These are phyloP conservation scores for Stratiolaelaps scimitus DNA, from an alignment of 1,140 invertebrate genomes.

Conservation along the genomic window DNA sequence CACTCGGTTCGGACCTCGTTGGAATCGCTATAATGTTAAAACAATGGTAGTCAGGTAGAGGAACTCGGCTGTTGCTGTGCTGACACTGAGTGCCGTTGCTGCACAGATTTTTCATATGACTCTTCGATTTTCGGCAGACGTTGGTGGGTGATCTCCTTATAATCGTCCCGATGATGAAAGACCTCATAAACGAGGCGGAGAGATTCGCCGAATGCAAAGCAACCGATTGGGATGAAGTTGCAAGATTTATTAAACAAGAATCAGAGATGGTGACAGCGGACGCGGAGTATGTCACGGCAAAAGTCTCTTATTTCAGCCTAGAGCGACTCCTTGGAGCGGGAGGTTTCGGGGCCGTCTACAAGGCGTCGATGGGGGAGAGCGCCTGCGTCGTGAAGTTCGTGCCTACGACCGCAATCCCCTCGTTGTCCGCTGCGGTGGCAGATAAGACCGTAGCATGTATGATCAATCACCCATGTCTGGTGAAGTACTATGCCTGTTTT, in stretches of 20 bases:
- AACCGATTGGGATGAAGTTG: not conserved
- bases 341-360: constrained; percentile 14
- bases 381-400: constrained; percentile 14
- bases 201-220: constrained; percentile 8
- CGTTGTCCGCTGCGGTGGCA: constrained; percentile 3
- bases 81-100: not conserved
- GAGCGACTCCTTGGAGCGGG: not conserved
- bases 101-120: not conserved
- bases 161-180: constrained; percentile 1
- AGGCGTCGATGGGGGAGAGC: constrained; percentile 1
- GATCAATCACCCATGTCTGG: constrained; percentile 16
- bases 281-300: not conserved
- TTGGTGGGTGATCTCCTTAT: constrained; percentile 2
- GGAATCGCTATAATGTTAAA: no score
- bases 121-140: not conserved
- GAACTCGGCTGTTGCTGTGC: not conserved
- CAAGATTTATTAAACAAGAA: constrained; percentile 11
- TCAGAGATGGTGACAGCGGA: not conserved
- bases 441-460: constrained; percentile 8
- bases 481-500: constrained; percentile 24
- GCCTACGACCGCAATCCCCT: not conserved
- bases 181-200: constrained; percentile 9
- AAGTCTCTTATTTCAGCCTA: not conserved
- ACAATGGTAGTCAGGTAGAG: no score
- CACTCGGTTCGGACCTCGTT: no score